Evolutionary conservation across 2,113 vertebrate genomes (phyloP), one percentile per base, ranked within the genome.

Genomic region (Trematocara zebra): DNA sequence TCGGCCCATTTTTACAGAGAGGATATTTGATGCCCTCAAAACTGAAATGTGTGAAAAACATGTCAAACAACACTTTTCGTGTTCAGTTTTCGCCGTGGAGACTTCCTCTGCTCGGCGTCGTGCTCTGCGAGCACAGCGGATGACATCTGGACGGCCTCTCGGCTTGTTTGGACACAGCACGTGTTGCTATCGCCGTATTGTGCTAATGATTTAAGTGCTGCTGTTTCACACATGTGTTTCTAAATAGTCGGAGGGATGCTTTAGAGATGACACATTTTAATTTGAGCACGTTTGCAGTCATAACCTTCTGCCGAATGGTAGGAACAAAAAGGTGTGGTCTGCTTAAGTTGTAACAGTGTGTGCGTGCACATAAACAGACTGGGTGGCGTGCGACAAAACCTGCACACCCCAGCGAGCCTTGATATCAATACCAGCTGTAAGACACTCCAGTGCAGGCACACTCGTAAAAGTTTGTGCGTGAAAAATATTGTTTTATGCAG

Each of bases 381-480:
- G 83, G 91, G 93, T 93, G 93, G 93, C 86, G 88, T 94, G 92
- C 81, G 86, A 95, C 79, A 78, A 92, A 87, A 89, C 85, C 88
- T 88, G 88, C 93, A 89, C 92, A 93, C 80, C 85, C 92, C 89
- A 91, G 90, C 61, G 37, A 11, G 37, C 87, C 64, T 42, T 83
- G 86, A 95, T 94, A 97, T 96, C 90, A 96, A 94, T 93, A 87
- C 92, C 94, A 96, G 95, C 94, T 96, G 95, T 93, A 81, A 69
- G 80, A 94, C 80, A 90, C 85, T 93, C n/a, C 82, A 82, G 33
- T 37, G 80, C 54, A 85, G 80, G 59, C 76, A 56, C 33, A 72
- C 56, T 35, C 61, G 78, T 90, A n/a, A 78, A 52, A 15, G 53
- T 83, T 26, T 81, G 64, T 83, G 44, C 84, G 47, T 52, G 54